phyloP scores from a whole-genome alignment of 2,888 invertebrate genomes.

The Troglohyphantes excavatus region DNA sequence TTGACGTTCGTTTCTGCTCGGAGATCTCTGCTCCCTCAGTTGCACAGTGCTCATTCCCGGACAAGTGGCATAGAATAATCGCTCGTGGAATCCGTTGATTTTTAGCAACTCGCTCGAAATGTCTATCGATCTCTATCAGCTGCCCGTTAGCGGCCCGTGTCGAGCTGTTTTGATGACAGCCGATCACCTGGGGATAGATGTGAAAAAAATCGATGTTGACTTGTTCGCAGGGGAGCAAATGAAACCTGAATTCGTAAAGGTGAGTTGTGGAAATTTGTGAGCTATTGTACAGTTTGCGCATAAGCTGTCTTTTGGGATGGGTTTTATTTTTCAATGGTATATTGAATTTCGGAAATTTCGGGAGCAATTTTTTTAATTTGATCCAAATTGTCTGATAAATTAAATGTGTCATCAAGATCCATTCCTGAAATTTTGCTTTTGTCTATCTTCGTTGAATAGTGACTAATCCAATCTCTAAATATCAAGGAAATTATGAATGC shows the following conservation, averaged over 20 bases:
- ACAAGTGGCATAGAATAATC: neutral
- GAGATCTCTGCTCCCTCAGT: neutral
- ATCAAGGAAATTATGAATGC: too few species aligned
- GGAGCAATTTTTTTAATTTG: too few species aligned
- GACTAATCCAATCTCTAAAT: too few species aligned
- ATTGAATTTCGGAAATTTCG: too few species aligned
- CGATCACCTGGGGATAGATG: conserved; percentile 86
- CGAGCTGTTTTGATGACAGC: conserved; percentile 87
- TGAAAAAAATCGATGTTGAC: conserved; percentile 87
- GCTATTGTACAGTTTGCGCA: too few species aligned
- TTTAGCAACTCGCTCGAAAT: neutral
- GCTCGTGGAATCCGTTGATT: neutral
- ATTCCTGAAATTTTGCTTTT: too few species aligned
- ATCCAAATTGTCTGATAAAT: too few species aligned
- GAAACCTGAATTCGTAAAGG: conserved; percentile 87
- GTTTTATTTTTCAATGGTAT: too few species aligned
- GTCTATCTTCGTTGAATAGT: too few species aligned
- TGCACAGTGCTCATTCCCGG: neutral
- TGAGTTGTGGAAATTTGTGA: conserved; percentile 81
- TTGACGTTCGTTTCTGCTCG: too few species aligned
- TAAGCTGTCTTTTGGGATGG: too few species aligned
- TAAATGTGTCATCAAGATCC: too few species aligned
- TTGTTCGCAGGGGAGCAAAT: conserved; percentile 86
- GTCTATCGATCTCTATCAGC: neutral
- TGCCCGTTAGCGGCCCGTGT: conserved; percentile 84